phyloP scores from a whole-genome alignment of 2,888 invertebrate species.

The Chromoteleia sp. region DNA sequence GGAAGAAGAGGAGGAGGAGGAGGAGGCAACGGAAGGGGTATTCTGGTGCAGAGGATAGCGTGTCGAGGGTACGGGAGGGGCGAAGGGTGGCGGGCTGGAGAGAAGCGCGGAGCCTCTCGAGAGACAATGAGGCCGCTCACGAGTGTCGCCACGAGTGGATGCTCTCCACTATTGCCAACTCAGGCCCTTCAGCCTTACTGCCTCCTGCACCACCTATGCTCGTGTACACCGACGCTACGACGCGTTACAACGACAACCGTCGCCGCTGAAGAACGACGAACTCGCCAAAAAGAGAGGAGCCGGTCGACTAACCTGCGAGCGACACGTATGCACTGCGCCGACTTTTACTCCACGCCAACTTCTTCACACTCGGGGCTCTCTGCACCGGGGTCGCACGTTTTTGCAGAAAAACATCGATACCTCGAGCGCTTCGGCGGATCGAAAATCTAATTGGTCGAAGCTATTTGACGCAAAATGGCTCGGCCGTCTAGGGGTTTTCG shows the following conservation, averaged over 20 bases:
- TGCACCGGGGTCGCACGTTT: slow-evolving; percentile 17
- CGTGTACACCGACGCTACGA: slow-evolving; percentile 67
- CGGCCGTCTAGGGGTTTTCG: no score
- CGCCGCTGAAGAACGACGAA: slow-evolving; percentile 53
- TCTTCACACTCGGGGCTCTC: slow-evolving; percentile 17
- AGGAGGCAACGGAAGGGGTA: slow-evolving; percentile 41
- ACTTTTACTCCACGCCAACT: slow-evolving; percentile 62
- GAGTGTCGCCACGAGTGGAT: slow-evolving; percentile 84
- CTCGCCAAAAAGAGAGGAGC: slow-evolving; percentile 64
- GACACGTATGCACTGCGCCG: slow-evolving; percentile 65
- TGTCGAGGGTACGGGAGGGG: slow-evolving; percentile 61
- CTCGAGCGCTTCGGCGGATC: slow-evolving; percentile 9
- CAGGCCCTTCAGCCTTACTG: slow-evolving; percentile 82
- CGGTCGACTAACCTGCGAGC: slow-evolving; percentile 69
- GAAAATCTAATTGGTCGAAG: slow-evolving; percentile 16
- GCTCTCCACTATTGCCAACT: slow-evolving; percentile 84
- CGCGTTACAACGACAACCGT: slow-evolving; percentile 66
- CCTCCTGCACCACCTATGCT: slow-evolving; percentile 73
- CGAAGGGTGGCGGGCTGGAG: slow-evolving; percentile 69
- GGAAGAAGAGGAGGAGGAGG: no score
- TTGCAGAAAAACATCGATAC: slow-evolving; percentile 26
- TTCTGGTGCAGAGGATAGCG: slow-evolving; percentile 65
- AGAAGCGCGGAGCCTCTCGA: slow-evolving; percentile 81
- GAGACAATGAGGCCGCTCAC: slow-evolving; percentile 85
- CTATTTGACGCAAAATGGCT: not conserved